Evolutionary conservation across 2,797 vertebrate genomes (phyloP).

Genomic region (Sarcophilus harrisii): DNA sequence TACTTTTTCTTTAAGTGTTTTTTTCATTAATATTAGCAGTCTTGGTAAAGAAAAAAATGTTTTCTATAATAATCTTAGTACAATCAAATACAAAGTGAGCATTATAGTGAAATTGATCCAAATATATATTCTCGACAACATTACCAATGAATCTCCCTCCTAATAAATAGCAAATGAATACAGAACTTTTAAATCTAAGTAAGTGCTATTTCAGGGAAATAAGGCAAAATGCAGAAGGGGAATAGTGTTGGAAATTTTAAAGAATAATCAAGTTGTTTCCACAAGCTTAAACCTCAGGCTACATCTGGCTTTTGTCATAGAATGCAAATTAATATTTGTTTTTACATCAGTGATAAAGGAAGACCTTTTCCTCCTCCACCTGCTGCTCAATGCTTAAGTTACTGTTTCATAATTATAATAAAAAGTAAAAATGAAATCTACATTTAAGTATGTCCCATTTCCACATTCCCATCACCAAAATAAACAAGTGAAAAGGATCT

Average conservation of each 20-base stretch:
- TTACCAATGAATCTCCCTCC: not conserved
- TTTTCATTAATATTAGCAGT: slow-evolving; percentile 29
- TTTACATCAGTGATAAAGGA: slow-evolving; percentile 25
- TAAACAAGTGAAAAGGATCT: slow-evolving; percentile 15
- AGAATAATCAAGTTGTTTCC: slow-evolving; percentile 3
- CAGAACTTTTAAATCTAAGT: slow-evolving; percentile 31
- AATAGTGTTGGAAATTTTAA: slow-evolving; percentile 14
- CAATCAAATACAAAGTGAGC: slow-evolving; percentile 17
- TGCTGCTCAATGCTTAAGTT: slow-evolving; percentile 50
- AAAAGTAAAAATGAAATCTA: slow-evolving; percentile 21
- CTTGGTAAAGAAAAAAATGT: not conserved
- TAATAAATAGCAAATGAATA: not conserved
- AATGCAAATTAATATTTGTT: slow-evolving; percentile 20
- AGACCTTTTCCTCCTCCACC: not conserved
- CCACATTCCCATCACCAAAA: slow-evolving; percentile 14
- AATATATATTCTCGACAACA: not conserved
- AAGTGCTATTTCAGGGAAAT: slow-evolving; percentile 11
- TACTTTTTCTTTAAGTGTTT: not conserved
- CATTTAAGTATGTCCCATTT: not conserved
- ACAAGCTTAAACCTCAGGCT: slow-evolving; percentile 33
- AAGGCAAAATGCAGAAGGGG: not conserved
- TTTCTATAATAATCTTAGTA: slow-evolving; percentile 10
- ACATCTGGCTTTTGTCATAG: not conserved
- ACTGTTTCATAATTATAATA: slow-evolving; percentile 19
- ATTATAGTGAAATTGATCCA: slow-evolving; percentile 8